Evolutionary conservation across 2,113 vertebrate species (phyloP).

Genomic region (Nycticorax nycticorax): DNA sequence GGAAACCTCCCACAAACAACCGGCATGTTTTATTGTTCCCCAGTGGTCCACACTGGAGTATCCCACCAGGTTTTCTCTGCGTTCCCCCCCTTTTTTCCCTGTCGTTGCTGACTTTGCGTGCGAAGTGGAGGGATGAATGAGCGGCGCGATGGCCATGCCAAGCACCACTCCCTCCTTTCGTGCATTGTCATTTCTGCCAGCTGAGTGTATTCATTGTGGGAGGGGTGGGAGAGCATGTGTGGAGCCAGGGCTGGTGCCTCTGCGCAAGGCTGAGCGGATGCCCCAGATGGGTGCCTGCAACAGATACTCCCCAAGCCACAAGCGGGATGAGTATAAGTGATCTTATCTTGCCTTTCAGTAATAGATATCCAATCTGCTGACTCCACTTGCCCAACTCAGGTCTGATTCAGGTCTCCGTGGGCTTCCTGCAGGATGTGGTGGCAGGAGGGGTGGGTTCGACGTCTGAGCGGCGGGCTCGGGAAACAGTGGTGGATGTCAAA

Average conservation of each 20-base stretch:
- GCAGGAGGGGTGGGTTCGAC: neutral
- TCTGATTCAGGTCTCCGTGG: conserved; percentile 24
- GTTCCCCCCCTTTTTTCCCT: too few relatives aligned
- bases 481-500: neutral
- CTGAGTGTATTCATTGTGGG: neutral
- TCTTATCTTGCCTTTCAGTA: conserved; percentile 30
- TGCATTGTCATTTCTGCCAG: neutral
- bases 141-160: fast-evolving
- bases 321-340: conserved; percentile 8
- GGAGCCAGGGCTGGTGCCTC: neutral
- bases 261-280: neutral
- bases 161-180: neutral
- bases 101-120: fast-evolving
- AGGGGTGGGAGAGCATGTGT: neutral
- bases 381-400: neutral
- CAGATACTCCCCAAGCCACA: neutral
- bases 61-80: neutral
- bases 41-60: neutral
- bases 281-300: neutral
- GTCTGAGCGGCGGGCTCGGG: neutral
- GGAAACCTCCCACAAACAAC: neutral
- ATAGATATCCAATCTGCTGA: neutral
- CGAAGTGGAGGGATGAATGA: neutral
- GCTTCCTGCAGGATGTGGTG: conserved; percentile 17
- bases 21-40: neutral